Evolutionary conservation across 2,888 invertebrate species (phyloP).

Genomic region (Mythimna lalbum): DNA sequence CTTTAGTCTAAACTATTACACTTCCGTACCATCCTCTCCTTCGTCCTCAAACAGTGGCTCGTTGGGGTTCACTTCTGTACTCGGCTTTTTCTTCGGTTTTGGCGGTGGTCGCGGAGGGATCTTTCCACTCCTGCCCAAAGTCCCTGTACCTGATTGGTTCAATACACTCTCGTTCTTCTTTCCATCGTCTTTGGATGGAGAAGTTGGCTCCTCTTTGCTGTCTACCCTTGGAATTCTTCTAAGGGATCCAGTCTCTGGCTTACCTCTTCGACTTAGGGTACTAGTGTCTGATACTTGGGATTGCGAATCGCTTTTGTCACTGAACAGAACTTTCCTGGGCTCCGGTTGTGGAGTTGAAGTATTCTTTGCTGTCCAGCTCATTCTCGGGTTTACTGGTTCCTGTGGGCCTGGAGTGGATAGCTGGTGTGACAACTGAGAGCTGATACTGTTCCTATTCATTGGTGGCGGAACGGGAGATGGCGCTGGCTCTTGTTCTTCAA

Average conservation of each 20-base stretch:
- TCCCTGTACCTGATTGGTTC: constrained; percentile 87
- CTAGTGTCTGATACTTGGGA: constrained; percentile 81
- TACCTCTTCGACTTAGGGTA: constrained; percentile 86
- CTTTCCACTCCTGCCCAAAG: constrained; percentile 91
- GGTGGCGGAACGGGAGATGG: constrained; percentile 87
- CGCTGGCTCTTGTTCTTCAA: constrained; percentile 89
- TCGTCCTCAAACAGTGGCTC: constrained; percentile 96
- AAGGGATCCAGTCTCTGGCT: constrained; percentile 89
- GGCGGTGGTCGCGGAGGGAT: constrained; percentile 96
- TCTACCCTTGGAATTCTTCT: constrained; percentile 82
- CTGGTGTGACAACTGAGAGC: constrained; percentile 88
- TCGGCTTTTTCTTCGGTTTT: constrained; percentile 94
- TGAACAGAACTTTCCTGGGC: constrained; percentile 83
- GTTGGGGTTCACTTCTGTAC: constrained; percentile 89
- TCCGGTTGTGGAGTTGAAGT: constrained; percentile 87
- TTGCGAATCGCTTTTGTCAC: constrained; percentile 80
- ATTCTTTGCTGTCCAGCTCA: constrained; percentile 89
- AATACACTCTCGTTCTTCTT: constrained; percentile 80
- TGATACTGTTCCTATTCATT: constrained; percentile 87
- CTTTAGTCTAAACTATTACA: constrained; percentile 89
- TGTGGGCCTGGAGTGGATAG: constrained; percentile 88
- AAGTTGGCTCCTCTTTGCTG: constrained; percentile 78
- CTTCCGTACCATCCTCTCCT: constrained; percentile 97
- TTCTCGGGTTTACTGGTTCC: constrained; percentile 86
- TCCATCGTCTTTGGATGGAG: constrained; percentile 83